A percentile compares a stretch with the other conserved stretches of the same genome.
Conservation (phyloP, 2,113 vertebrate species). For the Egretta garzetta region DNA sequence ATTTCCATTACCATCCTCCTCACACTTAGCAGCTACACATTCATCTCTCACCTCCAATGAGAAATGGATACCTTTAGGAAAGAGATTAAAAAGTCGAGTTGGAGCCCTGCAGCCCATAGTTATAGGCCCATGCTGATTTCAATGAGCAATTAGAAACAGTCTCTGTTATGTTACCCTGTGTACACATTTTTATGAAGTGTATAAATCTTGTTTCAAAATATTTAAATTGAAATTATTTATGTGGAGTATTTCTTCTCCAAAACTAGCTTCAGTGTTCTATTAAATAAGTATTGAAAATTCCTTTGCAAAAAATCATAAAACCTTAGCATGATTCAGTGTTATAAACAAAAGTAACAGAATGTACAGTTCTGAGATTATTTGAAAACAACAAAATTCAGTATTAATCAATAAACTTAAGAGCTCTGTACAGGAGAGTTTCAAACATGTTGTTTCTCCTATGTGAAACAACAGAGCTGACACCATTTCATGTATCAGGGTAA, state of each 20-base stretch:
- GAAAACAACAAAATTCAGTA: not conserved
- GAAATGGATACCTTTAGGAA: slow-evolving; percentile 19
- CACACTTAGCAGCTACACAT: slow-evolving; percentile 11
- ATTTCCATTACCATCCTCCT: slow-evolving; percentile 53
- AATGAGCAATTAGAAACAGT: not conserved
- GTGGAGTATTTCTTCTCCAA: not conserved
- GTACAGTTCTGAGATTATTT: not conserved
- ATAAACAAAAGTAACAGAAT: not conserved
- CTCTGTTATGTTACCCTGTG: not conserved
- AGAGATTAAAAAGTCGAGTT: not conserved
- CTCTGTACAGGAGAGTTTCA: not conserved
- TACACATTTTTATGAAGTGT: not conserved
- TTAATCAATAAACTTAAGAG: not conserved
- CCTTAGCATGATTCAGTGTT: not conserved
- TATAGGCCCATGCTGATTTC: not conserved
- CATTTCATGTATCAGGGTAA: not conserved
- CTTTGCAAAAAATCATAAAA: not conserved
- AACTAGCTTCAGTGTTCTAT: not conserved
- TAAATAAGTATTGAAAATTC: not conserved
- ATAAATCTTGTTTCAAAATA: not conserved
- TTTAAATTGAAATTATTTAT: not conserved
- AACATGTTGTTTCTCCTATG: not conserved
- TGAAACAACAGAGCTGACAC: not conserved
- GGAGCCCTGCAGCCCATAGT: not conserved
- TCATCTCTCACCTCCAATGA: slow-evolving; percentile 24